phyloP scores from a whole-genome alignment of 2,888 invertebrate species.

The Bedellia somnulentella region DNA sequence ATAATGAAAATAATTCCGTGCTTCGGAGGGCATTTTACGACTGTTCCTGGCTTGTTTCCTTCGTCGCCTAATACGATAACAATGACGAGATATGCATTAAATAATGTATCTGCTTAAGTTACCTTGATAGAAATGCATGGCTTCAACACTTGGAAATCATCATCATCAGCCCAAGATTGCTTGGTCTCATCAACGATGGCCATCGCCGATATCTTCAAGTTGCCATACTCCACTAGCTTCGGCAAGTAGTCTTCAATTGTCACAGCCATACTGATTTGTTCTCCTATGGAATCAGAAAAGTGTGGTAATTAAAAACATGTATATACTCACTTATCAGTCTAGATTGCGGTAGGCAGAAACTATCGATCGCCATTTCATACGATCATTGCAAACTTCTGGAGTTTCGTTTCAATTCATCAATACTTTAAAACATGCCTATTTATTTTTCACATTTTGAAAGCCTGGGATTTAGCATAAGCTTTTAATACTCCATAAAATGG shows the following conservation, averaged over 20 bases:
- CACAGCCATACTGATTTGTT: conserved; percentile 60
- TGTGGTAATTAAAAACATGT: background rate
- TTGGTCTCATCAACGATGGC: conserved; percentile 79
- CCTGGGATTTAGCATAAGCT: no score
- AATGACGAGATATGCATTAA: no score
- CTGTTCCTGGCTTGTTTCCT: no score
- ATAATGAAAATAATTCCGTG: no score
- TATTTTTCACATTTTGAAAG: no score
- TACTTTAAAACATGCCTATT: no score
- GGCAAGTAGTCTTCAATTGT: conserved; percentile 71
- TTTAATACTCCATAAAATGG: no score
- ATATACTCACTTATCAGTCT: background rate
- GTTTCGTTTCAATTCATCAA: no score
- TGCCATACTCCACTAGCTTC: conserved; percentile 79
- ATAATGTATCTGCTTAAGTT: conserved; percentile 8
- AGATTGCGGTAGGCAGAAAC: background rate
- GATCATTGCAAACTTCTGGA: no score
- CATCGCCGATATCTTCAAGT: conserved; percentile 77
- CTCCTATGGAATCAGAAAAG: conserved; percentile 18
- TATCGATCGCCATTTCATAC: background rate
- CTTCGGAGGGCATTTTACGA: no score
- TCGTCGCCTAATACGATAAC: no score
- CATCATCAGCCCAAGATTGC: conserved; percentile 81
- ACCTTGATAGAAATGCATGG: conserved; percentile 72
- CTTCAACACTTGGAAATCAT: conserved; percentile 77